Conservation (phyloP, 2,888 invertebrate genomes). For the Ernsta delagoae region DNA sequence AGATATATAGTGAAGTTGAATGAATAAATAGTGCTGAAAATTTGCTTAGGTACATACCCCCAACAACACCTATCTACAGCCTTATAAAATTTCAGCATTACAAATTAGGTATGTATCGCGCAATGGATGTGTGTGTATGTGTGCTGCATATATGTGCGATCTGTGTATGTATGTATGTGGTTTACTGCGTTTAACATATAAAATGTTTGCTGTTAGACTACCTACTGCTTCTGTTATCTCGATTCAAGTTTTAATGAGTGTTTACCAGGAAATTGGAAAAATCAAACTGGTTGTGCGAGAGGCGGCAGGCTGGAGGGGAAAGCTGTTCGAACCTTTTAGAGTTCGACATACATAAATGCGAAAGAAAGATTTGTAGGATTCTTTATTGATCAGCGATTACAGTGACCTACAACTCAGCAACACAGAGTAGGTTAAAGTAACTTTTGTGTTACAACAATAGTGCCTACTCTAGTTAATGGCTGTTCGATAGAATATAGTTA, state of each 20-base stretch:
- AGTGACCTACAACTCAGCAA: not conserved
- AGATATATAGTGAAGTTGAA: no score
- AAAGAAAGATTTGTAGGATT: constrained; percentile 24
- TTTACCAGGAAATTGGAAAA: constrained; percentile 35
- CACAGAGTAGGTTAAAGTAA: no score
- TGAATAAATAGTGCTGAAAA: no score
- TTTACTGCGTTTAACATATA: not conserved
- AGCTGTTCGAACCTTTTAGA: constrained; percentile 33
- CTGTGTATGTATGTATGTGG: not conserved
- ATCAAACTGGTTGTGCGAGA: not conserved
- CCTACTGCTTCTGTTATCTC: constrained; percentile 46
- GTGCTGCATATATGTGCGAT: no score
- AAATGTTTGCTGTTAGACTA: constrained; percentile 5
- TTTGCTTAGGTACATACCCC: no score
- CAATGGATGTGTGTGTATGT: no score
- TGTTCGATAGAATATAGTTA: not conserved
- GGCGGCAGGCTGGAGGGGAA: not conserved
- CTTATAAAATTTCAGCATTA: no score
- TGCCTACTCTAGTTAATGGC: not conserved
- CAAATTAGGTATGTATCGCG: no score
- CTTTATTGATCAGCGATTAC: constrained; percentile 19
- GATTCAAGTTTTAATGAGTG: no score
- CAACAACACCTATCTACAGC: no score
- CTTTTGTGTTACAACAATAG: not conserved
- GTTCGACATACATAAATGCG: constrained; percentile 2